A percentile compares a stretch with the other conserved stretches of the same genome.
These are phyloP conservation scores for Phyllostomus hastatus DNA, from an alignment of 2,113 vertebrate genomes.

Conservation along the genomic window DNA sequence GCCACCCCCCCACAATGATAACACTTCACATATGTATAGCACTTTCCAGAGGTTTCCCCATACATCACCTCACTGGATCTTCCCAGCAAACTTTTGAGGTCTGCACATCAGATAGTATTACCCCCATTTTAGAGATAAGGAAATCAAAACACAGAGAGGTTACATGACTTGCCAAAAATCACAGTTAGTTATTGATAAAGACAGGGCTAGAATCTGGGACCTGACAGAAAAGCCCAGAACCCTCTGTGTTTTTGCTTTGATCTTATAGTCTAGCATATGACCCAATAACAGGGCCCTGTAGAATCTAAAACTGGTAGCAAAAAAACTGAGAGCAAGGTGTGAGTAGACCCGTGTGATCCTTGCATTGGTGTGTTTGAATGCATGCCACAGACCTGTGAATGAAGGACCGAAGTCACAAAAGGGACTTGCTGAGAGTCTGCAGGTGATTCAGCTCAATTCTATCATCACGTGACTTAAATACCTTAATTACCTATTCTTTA, in stretches of 20 bases:
- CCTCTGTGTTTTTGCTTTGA: slow-evolving; percentile 55
- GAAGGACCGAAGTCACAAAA: background rate
- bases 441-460: background rate
- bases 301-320: slow-evolving; percentile 30
- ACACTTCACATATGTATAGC: slow-evolving; percentile 38
- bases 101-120: slow-evolving; percentile 58
- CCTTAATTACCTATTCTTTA: background rate
- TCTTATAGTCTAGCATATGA: slow-evolving; percentile 40
- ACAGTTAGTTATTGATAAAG: slow-evolving; percentile 72
- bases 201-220: slow-evolving; percentile 45
- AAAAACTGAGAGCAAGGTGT: slow-evolving; percentile 39
- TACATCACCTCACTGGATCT: slow-evolving; percentile 32
- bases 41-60: slow-evolving; percentile 40
- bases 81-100: slow-evolving; percentile 63
- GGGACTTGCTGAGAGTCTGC: background rate
- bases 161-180: slow-evolving; percentile 68
- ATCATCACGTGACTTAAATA: background rate
- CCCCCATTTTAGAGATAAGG: slow-evolving; percentile 63
- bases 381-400: background rate
- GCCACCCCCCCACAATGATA: slow-evolving; percentile 30
- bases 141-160: slow-evolving; percentile 63
- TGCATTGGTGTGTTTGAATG: too few species aligned
- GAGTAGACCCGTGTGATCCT: background rate
- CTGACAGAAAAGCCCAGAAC: slow-evolving; percentile 46
- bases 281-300: background rate